phyloP scores from a whole-genome alignment of 2,113 vertebrate species.

The Haemorhous mexicanus region DNA sequence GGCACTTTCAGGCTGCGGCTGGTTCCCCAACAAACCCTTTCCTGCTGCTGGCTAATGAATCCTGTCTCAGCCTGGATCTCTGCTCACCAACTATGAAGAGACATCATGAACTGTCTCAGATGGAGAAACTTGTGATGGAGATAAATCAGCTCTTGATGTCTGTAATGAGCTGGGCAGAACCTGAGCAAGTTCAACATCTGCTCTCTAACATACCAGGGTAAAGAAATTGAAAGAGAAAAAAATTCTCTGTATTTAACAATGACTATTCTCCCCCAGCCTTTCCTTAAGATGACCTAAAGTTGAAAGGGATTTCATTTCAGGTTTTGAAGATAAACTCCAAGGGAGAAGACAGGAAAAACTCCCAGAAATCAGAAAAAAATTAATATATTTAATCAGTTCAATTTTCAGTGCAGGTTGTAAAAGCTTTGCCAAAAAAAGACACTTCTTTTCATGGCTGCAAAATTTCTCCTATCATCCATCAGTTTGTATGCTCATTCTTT shows the following conservation, averaged over 20 bases:
- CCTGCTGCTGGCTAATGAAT: background rate
- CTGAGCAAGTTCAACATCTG: background rate
- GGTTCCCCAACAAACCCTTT: background rate
- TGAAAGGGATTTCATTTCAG: background rate
- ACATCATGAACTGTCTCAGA: background rate
- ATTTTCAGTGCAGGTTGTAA: background rate
- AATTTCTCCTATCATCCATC: background rate
- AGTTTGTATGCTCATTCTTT: background rate
- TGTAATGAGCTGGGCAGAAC: background rate
- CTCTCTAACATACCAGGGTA: background rate
- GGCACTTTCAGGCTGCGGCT: background rate
- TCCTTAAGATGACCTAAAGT: background rate
- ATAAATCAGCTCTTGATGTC: background rate
- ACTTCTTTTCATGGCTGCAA: background rate
- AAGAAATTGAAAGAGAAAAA: background rate
- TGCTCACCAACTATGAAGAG: background rate
- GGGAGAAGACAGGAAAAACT: background rate
- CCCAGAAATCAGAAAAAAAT: background rate
- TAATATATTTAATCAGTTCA: background rate
- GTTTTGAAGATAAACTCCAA: background rate
- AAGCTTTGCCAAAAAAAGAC: background rate
- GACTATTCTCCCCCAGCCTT: background rate
- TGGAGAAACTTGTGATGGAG: background rate
- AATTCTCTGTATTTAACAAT: background rate
- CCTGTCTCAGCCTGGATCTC: background rate